Evolutionary conservation across 2,113 vertebrate species (phyloP).

Genomic region (Anarrhichthys ocellatus): DNA sequence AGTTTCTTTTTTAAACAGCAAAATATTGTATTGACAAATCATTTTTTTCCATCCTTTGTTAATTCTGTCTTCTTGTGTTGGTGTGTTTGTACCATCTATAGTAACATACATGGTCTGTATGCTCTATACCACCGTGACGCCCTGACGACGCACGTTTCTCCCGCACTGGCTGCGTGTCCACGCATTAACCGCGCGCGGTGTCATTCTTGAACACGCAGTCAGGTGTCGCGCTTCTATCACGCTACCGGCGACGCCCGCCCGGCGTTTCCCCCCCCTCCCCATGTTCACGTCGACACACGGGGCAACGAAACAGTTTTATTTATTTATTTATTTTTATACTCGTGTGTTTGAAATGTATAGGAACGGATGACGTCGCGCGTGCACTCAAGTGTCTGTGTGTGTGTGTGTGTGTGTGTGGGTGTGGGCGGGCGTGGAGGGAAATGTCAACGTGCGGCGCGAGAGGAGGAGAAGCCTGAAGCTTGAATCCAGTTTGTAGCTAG

Average conservation of each 20-base stretch:
- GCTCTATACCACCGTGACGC: neutral
- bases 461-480: conserved; percentile 38
- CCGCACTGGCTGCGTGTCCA: conserved; percentile 55
- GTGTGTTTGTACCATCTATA: neutral
- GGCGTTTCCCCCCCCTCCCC: neutral
- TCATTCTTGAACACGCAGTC: conserved; percentile 83
- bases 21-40: neutral
- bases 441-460: conserved; percentile 60
- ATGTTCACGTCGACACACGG: conserved; percentile 22
- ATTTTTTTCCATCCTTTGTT: neutral
- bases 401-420: conserved; percentile 29
- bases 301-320: conserved; percentile 10
- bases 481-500: conserved; percentile 9
- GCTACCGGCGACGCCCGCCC: conserved; percentile 69
- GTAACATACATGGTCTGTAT: neutral
- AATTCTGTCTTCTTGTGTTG: neutral
- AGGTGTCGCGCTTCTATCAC: conserved; percentile 82
- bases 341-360: conserved; percentile 32
- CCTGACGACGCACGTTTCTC: conserved; percentile 48
- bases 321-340: conserved; percentile 3
- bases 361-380: conserved; percentile 61
- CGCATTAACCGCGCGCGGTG: conserved; percentile 67
- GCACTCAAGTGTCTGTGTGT: conserved; percentile 9
- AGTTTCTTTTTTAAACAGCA: neutral
- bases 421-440: conserved; percentile 59